Conservation (phyloP, 2,797 vertebrate genomes). For the Myoxocephalus aenaeus region DNA sequence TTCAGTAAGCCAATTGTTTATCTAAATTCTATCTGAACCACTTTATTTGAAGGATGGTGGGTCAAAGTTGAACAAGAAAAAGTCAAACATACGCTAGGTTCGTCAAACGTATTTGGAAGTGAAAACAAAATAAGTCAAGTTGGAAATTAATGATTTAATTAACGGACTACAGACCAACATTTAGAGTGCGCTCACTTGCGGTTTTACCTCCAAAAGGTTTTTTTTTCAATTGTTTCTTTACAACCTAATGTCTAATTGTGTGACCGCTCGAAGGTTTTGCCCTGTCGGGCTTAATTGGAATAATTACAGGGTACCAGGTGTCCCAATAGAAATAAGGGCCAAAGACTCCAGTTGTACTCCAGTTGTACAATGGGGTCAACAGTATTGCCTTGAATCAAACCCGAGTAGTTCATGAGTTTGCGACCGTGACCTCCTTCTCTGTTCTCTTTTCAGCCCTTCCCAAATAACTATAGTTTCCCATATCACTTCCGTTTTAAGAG, state of each 20-base stretch:
- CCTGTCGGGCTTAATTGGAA: neutral
- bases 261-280: neutral
- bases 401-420: neutral
- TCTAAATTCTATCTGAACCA: neutral
- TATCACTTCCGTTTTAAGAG: conserved; percentile 44
- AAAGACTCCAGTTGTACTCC: neutral
- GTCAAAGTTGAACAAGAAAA: neutral
- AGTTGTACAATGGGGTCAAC: neutral
- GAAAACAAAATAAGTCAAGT: no score
- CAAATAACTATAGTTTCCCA: conserved; percentile 40
- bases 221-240: conserved; percentile 2
- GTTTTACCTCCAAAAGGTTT: conserved; percentile 5
- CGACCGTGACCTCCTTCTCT: neutral
- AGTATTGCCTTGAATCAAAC: neutral
- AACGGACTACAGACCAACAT: neutral
- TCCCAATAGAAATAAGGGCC: neutral
- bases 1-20: neutral
- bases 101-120: neutral
- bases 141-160: neutral
- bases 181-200: neutral
- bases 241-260: neutral
- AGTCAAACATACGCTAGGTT: neutral
- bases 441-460: conserved; percentile 5
- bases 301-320: neutral
- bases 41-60: neutral